These are phyloP conservation scores for Trichoplusia ni DNA, from an alignment of 1,140 invertebrate species.

Conservation along the genomic window DNA sequence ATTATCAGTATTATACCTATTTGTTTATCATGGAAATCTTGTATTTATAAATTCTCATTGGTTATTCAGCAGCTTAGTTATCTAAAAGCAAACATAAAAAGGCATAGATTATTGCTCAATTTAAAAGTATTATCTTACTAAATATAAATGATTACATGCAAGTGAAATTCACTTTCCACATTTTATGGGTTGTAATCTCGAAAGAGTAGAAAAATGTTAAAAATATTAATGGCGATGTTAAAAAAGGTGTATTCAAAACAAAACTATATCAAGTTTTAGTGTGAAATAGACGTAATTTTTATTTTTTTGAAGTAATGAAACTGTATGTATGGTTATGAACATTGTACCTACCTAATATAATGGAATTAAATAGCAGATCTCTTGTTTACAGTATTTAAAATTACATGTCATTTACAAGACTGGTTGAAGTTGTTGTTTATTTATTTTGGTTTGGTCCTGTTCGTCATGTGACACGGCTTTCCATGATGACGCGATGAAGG, in stretches of 20 bases:
- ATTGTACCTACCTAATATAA: conserved; percentile 58
- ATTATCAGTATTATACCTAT: background rate
- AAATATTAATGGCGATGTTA: background rate
- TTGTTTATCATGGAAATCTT: no score
- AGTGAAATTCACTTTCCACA: conserved; percentile 18
- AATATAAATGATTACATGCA: no score
- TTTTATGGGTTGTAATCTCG: background rate
- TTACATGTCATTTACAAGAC: conserved; percentile 79
- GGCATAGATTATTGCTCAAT: no score
- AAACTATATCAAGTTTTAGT: conserved; percentile 30
- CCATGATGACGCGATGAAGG: no score
- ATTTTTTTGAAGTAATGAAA: conserved; percentile 19
- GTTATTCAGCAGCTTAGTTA: no score
- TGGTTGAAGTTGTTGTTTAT: conserved; percentile 62
- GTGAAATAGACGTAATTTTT: conserved; percentile 26
- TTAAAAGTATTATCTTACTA: no score
- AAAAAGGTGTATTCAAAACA: background rate
- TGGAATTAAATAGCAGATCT: conserved; percentile 72
- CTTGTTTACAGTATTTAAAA: conserved; percentile 80
- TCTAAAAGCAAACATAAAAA: no score
- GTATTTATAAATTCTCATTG: no score
- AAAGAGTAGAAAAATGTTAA: conserved; percentile 22
- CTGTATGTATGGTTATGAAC: conserved; percentile 52
- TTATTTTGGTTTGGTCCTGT: background rate
- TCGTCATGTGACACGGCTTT: background rate